Base-by-base conservation (phyloP, 2,888 invertebrate genomes). In the Erannis defoliaria region DNA sequence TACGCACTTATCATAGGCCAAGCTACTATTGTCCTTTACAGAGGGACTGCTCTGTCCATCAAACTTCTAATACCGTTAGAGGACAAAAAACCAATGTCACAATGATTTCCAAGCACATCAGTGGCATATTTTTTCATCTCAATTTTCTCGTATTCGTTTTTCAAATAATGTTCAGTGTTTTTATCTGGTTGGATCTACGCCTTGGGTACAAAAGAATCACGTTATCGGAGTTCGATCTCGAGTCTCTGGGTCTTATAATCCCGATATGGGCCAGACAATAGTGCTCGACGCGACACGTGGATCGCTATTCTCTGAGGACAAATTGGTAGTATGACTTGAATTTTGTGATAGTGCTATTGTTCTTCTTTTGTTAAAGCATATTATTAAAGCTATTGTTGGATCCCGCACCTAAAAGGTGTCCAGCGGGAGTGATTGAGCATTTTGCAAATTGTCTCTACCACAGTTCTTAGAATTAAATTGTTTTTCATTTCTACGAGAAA, bases 241-340 rank as follows among this genome's bases (percentile, higher is more conserved):
- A 53, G 40, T 29, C 55, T 54, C 9, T 31, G 70, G 80, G 76
- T 75, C 74, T 76, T 78, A 78, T 78, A 81, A 82, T 85, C 83
- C 83, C 76, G 67, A 77, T 82, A 80, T 72, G 81, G 84, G 78
- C 74, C 80, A 77, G 76, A 89, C 86, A 90, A 89, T 85, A 67
- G 78, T 60, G 75, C 76, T 79, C 77, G 75, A 73, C 74, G 72
- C 70, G 81, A 86, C 89, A 88, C 89, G 88, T 88, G 89, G 83
- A 73, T 72, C 63, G 69, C 75, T 76, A 80, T 79, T 79, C 78
- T 74, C 64, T 61, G 62, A 72, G 75, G 81, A 85, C 84, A 88
- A 88, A 88, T 87, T 89, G 85, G 85, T 77, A 82, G 84, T 85
- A 80, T 82, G 75, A 74, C 76, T 68, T 67, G 60, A 54, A 62